A percentile compares a stretch with the other conserved stretches of the same genome.
Conservation (phyloP, 2,113 vertebrate genomes). For the Tachuris rubrigastra region DNA sequence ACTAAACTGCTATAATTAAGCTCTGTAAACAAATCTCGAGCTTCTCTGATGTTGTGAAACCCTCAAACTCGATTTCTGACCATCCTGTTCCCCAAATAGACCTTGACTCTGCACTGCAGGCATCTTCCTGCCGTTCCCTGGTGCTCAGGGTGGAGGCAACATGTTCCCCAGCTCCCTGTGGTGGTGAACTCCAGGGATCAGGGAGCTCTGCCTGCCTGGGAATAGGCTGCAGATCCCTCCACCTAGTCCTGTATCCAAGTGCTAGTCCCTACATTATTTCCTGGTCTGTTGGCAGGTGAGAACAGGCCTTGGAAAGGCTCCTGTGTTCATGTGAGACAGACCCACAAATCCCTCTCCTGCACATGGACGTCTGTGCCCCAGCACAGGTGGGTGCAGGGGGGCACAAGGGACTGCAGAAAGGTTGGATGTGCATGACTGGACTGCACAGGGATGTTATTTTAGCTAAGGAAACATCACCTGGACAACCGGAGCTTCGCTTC, state of each 20-base stretch:
- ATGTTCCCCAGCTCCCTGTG: background rate
- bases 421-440: fast-evolving
- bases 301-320: background rate
- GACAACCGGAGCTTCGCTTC: background rate
- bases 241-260: background rate
- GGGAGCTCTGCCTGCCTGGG: background rate
- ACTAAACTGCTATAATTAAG: background rate
- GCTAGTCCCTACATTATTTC: background rate
- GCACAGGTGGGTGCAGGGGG: background rate
- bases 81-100: conserved; percentile 50
- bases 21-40: background rate
- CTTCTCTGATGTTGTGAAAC: background rate
- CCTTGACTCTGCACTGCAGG: background rate
- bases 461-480: background rate
- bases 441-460: background rate
- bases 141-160: background rate
- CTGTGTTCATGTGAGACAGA: too few species aligned
- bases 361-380: background rate
- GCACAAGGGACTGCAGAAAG: background rate
- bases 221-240: background rate
- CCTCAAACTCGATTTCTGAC: background rate
- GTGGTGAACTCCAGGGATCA: background rate
- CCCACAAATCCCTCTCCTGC: background rate
- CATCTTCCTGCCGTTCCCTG: background rate
- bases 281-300: background rate